Percentiles rank a stretch among this genome's conserved stretches.
Evolutionary conservation across 2,797 vertebrate genomes (phyloP).

Genomic region (Myiotriccus ornatus): DNA sequence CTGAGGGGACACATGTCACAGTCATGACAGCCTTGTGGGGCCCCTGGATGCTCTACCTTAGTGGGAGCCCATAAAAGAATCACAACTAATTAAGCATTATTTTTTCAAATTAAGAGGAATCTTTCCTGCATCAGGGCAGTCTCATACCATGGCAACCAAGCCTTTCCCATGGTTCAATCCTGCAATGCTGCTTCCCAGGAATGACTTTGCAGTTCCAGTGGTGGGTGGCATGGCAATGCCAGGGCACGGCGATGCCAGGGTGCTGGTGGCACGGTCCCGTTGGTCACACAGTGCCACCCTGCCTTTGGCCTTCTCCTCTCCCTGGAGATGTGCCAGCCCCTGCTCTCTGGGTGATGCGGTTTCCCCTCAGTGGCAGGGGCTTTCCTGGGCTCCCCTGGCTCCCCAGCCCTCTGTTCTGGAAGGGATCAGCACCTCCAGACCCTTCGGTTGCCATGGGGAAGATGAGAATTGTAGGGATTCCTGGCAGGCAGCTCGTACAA

Average conservation of each 20-base stretch:
- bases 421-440: background rate
- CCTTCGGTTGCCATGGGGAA: rapidly evolving
- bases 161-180: background rate
- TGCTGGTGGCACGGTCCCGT: rapidly evolving
- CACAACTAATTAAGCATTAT: background rate
- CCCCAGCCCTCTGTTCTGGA: rapidly evolving
- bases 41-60: rapidly evolving
- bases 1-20: rapidly evolving
- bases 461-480: rapidly evolving
- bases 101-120: background rate
- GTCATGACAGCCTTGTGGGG: rapidly evolving
- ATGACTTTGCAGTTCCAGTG: rapidly evolving
- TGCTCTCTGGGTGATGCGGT: background rate
- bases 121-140: background rate
- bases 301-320: background rate
- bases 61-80: background rate
- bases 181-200: rapidly evolving
- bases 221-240: rapidly evolving
- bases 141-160: background rate
- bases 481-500: background rate
- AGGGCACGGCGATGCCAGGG: background rate
- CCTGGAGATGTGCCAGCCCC: background rate
- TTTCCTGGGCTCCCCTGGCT: background rate
- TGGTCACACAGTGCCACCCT: background rate
- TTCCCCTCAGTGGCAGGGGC: background rate